These are phyloP conservation scores for Umimayanthus chanpuru DNA, from an alignment of 92 coral and sea anemone species.

Conservation along the genomic window DNA sequence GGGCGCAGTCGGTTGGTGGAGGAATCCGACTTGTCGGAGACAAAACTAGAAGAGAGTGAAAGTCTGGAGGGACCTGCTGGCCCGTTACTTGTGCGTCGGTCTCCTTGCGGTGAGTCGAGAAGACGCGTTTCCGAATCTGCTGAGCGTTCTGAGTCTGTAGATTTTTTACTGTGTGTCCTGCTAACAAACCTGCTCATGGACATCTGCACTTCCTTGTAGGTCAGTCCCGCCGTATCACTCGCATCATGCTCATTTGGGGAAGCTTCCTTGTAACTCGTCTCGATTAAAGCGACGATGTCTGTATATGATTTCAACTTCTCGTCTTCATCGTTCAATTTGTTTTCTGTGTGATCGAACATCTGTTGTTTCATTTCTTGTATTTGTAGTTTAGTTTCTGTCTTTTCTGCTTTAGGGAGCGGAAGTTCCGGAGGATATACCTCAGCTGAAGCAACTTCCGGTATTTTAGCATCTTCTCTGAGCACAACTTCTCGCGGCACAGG, in stretches of 20 bases:
- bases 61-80: slow-evolving; percentile 18
- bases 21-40: background rate
- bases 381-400: slow-evolving; percentile 14
- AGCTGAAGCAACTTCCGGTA: background rate
- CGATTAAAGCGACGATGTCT: slow-evolving; percentile 41
- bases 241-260: background rate
- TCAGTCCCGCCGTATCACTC: slow-evolving; percentile 10
- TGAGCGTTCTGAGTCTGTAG: slow-evolving; percentile 39
- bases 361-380: background rate
- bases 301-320: slow-evolving; percentile 16
- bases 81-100: slow-evolving; percentile 40
- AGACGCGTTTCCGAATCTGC: slow-evolving; percentile 41
- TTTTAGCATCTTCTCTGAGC: background rate
- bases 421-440: background rate
- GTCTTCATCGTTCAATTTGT: slow-evolving; percentile 12
- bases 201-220: slow-evolving; percentile 41
- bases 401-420: background rate
- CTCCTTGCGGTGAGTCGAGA: slow-evolving; percentile 33
- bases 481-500: background rate
- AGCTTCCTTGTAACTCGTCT: slow-evolving; percentile 26
- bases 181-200: background rate
- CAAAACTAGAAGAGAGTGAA: slow-evolving; percentile 22
- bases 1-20: slow-evolving; percentile 34
- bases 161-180: slow-evolving; percentile 29
- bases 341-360: background rate